Conservation (phyloP, 2,888 invertebrate species). For the Stramonita haemastoma region DNA sequence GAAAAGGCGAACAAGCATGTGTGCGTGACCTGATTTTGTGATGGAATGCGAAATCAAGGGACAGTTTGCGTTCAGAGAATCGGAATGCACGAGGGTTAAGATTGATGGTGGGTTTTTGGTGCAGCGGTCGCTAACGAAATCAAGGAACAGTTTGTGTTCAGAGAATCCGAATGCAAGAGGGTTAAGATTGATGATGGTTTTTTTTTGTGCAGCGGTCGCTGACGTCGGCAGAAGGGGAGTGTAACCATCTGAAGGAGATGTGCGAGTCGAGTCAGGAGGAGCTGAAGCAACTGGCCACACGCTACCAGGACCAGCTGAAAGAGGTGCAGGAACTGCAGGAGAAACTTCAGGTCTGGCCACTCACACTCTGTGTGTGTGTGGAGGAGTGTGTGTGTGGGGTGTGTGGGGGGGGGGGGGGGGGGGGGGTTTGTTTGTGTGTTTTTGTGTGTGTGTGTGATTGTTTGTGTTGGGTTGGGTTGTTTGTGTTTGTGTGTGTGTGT, state of each 20-base stretch:
- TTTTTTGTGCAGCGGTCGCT: constrained; percentile 72
- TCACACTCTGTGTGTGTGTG: not conserved
- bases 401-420: too few species aligned
- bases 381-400: not conserved
- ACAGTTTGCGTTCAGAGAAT: too few species aligned
- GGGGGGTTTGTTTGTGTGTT: too few species aligned
- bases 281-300: constrained; percentile 80
- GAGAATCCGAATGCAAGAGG: too few species aligned
- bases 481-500: too few species aligned
- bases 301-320: constrained; percentile 77
- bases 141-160: too few species aligned
- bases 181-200: not conserved
- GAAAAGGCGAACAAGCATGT: too few species aligned
- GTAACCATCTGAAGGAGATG: constrained; percentile 82
- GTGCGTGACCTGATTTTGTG: too few species aligned
- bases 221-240: constrained; percentile 85
- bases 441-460: not conserved
- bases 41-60: too few species aligned
- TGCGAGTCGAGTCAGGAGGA: constrained; percentile 82
- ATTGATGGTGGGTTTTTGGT: not conserved
- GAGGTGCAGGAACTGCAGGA: constrained; percentile 77
- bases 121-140: constrained; percentile 78
- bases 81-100: too few species aligned
- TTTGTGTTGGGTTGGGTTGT: not conserved
- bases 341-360: constrained; percentile 70